Base-by-base conservation (phyloP, 2,888 invertebrate species). In the Apodemia duryi region DNA sequence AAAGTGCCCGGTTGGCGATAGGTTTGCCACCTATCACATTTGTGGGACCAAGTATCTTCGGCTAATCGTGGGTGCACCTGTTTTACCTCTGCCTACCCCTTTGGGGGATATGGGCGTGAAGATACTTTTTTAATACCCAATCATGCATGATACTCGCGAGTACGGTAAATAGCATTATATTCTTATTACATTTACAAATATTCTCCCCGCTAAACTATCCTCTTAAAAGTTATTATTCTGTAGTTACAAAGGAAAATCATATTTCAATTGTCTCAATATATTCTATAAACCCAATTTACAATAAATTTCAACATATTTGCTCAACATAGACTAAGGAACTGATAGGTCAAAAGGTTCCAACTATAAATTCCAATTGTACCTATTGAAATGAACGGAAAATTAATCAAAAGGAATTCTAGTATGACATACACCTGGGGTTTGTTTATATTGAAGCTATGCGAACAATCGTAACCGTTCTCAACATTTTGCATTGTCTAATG, bases 321-420 rank as follows among this genome's bases (percentile, higher is more conserved):
- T 64, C 43, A 52, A 61, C 67, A 67, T 64, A 65, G 62, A 65
- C 62, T 64, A 64, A 13, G 60, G 21, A 52, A 64, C 29, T 29
- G 65, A 62, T 64, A 63, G 64, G 64, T 63, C 67, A 65, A 65
- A 67, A 65, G 62, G 65, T 68, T 67, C 65, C 9, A 62, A 63
- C 67, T 28, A 68, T 67, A 68, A 67, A 65, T 67, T 65, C 62
- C 62, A 63, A 63, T 67, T 65, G 54, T 65, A 68, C 64, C 43
- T 67, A 61, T 57, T 68, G 62, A 63, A 54, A 65, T 65, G 65
- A 67, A 63, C 65, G 63, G 67, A 63, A 65, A 63, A 67, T 38
- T 57, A 54, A 54, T 54, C 54, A 29, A 54, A 32, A 29, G 54
- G 32, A 28, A 54, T 54, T 54, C 54, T 54, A 54, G 29, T 54